Percentiles rank a stretch among this genome's conserved stretches.
phyloP scores from a whole-genome alignment of 1,140 invertebrate genomes.

The Saccostrea echinata region DNA sequence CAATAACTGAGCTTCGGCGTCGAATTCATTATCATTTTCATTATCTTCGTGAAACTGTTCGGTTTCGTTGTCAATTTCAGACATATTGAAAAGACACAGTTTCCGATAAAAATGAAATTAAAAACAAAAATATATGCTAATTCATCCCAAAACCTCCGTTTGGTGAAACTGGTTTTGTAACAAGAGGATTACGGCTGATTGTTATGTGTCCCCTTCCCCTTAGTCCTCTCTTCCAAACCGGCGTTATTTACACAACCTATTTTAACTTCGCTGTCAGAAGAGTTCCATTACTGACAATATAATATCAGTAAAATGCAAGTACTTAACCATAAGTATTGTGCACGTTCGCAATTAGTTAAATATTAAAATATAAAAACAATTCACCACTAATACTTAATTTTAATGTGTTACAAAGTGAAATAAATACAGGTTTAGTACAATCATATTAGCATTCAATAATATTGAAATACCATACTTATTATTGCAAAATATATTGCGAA shows the following conservation, averaged over 20 bases:
- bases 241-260: not conserved
- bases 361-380: not conserved
- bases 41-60: slow-evolving; percentile 49
- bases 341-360: not conserved
- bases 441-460: not conserved
- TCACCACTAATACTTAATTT: not conserved
- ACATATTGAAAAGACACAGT: slow-evolving; percentile 46
- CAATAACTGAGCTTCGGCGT: slow-evolving; percentile 51
- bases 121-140: not conserved
- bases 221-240: not conserved
- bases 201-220: not conserved
- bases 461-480: not conserved
- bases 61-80: slow-evolving; percentile 61
- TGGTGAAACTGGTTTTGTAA: not conserved
- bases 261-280: not conserved
- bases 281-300: not conserved
- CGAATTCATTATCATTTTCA: slow-evolving; percentile 54
- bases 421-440: not conserved
- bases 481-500: too few species aligned
- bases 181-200: not conserved
- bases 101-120: slow-evolving; percentile 2
- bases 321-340: not conserved
- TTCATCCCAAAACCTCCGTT: not conserved
- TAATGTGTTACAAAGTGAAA: not conserved
- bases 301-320: not conserved